Evolutionary conservation across 2,888 invertebrate species (phyloP), one percentile per base, ranked within the genome.

Genomic region (Leuctra nigra): DNA sequence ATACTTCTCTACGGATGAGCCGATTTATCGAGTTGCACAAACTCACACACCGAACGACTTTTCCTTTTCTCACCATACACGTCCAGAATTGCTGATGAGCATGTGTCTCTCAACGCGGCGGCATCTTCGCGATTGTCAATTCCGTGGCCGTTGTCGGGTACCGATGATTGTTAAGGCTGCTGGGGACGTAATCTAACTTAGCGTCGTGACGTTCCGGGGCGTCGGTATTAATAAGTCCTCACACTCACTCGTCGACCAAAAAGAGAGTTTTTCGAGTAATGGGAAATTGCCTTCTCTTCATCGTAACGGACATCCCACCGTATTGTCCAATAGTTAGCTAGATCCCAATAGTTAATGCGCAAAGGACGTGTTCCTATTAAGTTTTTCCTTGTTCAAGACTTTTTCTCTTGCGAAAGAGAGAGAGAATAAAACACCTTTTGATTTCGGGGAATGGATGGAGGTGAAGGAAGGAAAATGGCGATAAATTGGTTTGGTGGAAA

Each of bases 311-410:
- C n/a, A n/a, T n/a, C n/a, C 6, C 44, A 23, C 11, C 44, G 35
- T 50, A 50, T 50, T 35, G 35, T 50, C 50, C 35, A 33, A 50
- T 35, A 35, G 22, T 35, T 50, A 35, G 29, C 33, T 50, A 35
- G 35, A 50, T 33, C 50, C 16, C 14, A 33, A 33, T 35, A 35
- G 18, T 50, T 35, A 35, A 50, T 33, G 33, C n/a, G 50, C 16
- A 22, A 20, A 50, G 35, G 29, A 50, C 50, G 50, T 50, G 50
- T 50, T 50, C 50, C 50, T 35, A 50, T 50, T 33, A 50, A 50
- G 16, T 50, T 50, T 35, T 23, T 44, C 44, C 44, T 41, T 50
- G 50, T 50, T 35, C 33, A 35, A 50, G 50, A 33, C 11, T n/a
- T n/a, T n/a, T n/a, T n/a, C 50, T 50, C 35, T 33, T 20, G n/a